Base-by-base conservation (phyloP, 1,140 invertebrate species). In the Galendromus occidentalis region DNA sequence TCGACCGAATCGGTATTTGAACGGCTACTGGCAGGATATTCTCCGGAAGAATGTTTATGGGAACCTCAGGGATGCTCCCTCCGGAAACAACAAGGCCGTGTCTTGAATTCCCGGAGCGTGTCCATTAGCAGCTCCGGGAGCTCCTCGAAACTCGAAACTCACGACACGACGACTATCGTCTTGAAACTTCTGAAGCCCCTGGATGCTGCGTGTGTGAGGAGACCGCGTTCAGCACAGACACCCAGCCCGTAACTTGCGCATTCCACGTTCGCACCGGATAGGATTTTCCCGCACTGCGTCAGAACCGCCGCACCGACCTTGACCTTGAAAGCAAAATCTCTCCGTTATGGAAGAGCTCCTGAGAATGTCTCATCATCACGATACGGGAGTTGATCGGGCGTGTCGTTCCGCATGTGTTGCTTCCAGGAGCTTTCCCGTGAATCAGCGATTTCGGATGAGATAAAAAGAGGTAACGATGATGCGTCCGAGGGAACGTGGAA, bases 241-340 rank as follows among this genome's bases (percentile, higher is more conserved):
- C 51, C 51, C 2, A 59, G 22, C 9, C 51, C 51, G 22, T 59
- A 59, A 9, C 51, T 59, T 17, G 51, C 51, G 22, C 51, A 59
- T 33, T 59, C 51, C 14, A 59, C 51, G 25, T 59, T 59, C 9
- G 51, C 22, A 17, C 51, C 51, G 25, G 51, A 14, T 17, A 59
- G 22, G 25, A 59, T 59, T 33, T 25, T 25, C 33, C 51, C 51
- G 9, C 51, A 59, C 25, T 59, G 25, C 33, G 51, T 59, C 17
- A 59, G 51, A 59, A 59, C 51, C n/a, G 51, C 51, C 22, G 51
- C 51, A 14, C 51, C 51, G 25, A 59, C 51, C 25, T 25, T 14
- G 14, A 59, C 51, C 51, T 59, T 17, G 22, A 47, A 47, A 47
- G 14, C 4, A 14, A 47, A 47, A 28, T 47, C 28, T 22, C 45